These are phyloP conservation scores for Papilio elwesi DNA, from an alignment of 2,888 invertebrate genomes.

Conservation along the genomic window DNA sequence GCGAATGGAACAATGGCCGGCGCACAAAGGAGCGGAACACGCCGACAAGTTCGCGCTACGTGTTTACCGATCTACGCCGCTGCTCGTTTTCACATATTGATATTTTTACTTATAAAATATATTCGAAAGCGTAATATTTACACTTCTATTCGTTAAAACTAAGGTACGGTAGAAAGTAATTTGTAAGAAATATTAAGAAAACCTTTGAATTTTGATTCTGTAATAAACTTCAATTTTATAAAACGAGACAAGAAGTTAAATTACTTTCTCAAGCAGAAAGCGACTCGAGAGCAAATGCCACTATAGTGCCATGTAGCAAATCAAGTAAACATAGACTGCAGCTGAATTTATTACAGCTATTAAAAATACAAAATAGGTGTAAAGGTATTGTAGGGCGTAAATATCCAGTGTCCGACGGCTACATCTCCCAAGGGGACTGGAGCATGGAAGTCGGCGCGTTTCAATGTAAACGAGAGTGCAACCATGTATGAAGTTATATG, in stretches of 20 bases:
- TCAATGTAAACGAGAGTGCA: slow-evolving; percentile 20
- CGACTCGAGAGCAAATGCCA: slow-evolving; percentile 17
- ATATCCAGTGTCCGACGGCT: slow-evolving; percentile 32
- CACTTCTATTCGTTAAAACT: neutral
- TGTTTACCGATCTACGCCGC: slow-evolving; percentile 5
- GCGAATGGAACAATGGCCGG: slow-evolving; percentile 76
- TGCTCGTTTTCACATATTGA: neutral
- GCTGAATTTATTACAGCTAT: slow-evolving; percentile 27
- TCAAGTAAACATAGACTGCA: slow-evolving; percentile 19
- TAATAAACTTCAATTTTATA: neutral
- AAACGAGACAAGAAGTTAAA: slow-evolving; percentile 21
- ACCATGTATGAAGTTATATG: slow-evolving; percentile 13
- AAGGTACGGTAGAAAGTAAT: neutral
- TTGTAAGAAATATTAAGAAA: no score
- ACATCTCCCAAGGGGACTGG: slow-evolving; percentile 24
- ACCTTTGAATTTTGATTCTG: neutral
- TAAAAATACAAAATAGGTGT: slow-evolving; percentile 31
- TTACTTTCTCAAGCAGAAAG: slow-evolving; percentile 9
- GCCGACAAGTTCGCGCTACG: slow-evolving; percentile 53
- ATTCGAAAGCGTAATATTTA: neutral
- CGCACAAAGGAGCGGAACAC: slow-evolving; percentile 74
- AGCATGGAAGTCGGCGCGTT: slow-evolving; percentile 31
- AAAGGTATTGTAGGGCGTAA: slow-evolving; percentile 28
- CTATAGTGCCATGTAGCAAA: slow-evolving; percentile 7
- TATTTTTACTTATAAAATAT: neutral